Percentiles rank a stretch among this genome's conserved stretches.
Evolutionary conservation across 2,888 invertebrate species (phyloP).

Genomic region (Synanthedon formicaeformis): DNA sequence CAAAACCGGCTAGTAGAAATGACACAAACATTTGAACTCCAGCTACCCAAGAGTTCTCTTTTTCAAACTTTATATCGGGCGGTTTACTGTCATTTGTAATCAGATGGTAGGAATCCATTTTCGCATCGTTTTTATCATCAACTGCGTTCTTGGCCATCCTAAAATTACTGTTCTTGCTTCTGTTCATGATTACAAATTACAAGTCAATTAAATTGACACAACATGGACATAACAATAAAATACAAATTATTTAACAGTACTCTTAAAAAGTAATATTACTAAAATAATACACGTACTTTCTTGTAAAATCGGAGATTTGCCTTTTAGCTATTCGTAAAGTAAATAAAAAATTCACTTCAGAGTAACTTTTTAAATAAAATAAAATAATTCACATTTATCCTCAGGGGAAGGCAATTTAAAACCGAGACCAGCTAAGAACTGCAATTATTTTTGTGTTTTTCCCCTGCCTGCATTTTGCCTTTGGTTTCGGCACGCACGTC

Average conservation of each 20-base stretch:
- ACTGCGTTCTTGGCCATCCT: conserved; percentile 39
- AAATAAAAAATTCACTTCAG: too few species aligned
- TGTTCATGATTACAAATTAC: conserved; percentile 47
- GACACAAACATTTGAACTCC: conserved; percentile 86
- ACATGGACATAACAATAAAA: neutral
- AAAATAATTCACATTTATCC: too few species aligned
- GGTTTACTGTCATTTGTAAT: conserved; percentile 47
- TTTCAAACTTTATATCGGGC: conserved; percentile 48
- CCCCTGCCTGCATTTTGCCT: too few species aligned
- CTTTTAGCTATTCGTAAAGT: too few species aligned
- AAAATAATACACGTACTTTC: neutral
- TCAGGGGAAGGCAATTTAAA: too few species aligned
- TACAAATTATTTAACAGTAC: too few species aligned
- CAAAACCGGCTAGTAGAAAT: conserved; percentile 88
- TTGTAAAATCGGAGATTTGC: too few species aligned
- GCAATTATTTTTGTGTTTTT: too few species aligned
- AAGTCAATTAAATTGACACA: conserved; percentile 13
- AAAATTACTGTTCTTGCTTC: conserved; percentile 50
- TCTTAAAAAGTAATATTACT: too few species aligned
- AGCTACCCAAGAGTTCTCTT: conserved; percentile 75
- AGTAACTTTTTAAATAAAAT: too few species aligned
- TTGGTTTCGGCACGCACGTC: too few species aligned
- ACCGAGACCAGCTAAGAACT: too few species aligned
- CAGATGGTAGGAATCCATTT: conserved; percentile 34
- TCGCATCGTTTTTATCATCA: conserved; percentile 25